Percentiles rank a stretch among this genome's conserved stretches.
phyloP scores from a whole-genome alignment of 2,797 vertebrate genomes.

The Platyrinchus mystaceus region DNA sequence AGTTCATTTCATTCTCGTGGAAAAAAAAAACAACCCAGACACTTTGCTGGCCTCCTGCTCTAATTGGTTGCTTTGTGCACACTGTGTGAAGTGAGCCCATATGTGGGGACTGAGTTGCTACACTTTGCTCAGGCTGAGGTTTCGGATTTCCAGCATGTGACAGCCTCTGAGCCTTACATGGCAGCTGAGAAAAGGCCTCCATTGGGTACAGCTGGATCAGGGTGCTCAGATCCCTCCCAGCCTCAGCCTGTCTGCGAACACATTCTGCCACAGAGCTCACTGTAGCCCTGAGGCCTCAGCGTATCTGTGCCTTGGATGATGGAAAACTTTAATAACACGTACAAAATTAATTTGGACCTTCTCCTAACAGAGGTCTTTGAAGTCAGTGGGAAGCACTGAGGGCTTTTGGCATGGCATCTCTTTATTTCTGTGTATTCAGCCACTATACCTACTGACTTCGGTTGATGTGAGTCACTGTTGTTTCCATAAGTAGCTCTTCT shows the following conservation, averaged over 20 bases:
- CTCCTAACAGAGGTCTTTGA: constrained; percentile 37
- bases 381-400: constrained; percentile 28
- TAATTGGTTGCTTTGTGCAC: neutral
- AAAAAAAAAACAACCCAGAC: neutral
- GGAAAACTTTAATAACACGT: constrained; percentile 48
- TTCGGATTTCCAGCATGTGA: neutral
- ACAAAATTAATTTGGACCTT: constrained; percentile 44
- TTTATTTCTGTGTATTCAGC: neutral
- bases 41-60: neutral
- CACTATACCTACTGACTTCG: neutral
- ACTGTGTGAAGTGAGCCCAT: neutral
- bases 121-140: neutral
- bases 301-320: constrained; percentile 28
- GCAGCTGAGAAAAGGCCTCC: neutral
- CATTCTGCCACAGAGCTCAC: neutral
- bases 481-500: neutral
- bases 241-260: neutral
- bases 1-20: neutral
- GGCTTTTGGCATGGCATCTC: neutral
- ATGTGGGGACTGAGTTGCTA: neutral
- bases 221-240: neutral
- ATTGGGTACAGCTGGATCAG: fast-evolving
- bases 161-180: neutral
- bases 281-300: neutral
- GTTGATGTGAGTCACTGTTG: neutral